Evolutionary conservation across 2,888 invertebrate species (phyloP), one percentile per base, ranked within the genome.

Genomic region (Neuroscelio doddi): DNA sequence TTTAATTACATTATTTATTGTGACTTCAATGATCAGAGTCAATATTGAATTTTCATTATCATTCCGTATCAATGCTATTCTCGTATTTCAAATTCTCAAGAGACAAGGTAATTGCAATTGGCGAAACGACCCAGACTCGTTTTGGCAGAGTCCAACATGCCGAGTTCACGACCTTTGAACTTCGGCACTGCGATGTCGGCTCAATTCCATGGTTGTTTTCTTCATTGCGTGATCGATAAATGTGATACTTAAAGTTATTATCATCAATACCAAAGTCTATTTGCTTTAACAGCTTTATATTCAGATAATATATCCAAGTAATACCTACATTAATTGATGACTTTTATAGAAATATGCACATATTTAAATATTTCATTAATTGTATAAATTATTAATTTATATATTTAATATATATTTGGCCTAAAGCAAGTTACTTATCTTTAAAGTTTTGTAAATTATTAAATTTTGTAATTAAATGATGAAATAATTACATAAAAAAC

Each of bases 221-320:
- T 51, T 56, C 15, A 41, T 50, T 53, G 57, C 67, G 66, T 67
- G 70, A 70, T 74, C 70, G 51, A 68, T 67, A 66, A 69, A 56
- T 58, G 41, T 44, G 55, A 44, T 58, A 69, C 10, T 10, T 26
- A 8, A 26, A 26, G 26, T n/a, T n/a, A n/a, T n/a, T n/a, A n/a
- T n/a, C n/a, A n/a, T n/a, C n/a, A n/a, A n/a, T n/a, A n/a, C n/a
- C n/a, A n/a, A n/a, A n/a, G n/a, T n/a, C n/a, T n/a, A n/a, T n/a
- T n/a, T n/a, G n/a, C n/a, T n/a, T n/a, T n/a, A n/a, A n/a, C n/a
- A n/a, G n/a, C n/a, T n/a, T n/a, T n/a, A n/a, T n/a, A n/a, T n/a
- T n/a, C n/a, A n/a, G n/a, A n/a, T n/a, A n/a, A n/a, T n/a, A n/a
- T n/a, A n/a, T n/a, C n/a, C n/a, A n/a, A n/a, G n/a, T n/a, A n/a